Evolutionary conservation across 2,888 invertebrate species (phyloP).

Genomic region (Dryadula phaetusa): DNA sequence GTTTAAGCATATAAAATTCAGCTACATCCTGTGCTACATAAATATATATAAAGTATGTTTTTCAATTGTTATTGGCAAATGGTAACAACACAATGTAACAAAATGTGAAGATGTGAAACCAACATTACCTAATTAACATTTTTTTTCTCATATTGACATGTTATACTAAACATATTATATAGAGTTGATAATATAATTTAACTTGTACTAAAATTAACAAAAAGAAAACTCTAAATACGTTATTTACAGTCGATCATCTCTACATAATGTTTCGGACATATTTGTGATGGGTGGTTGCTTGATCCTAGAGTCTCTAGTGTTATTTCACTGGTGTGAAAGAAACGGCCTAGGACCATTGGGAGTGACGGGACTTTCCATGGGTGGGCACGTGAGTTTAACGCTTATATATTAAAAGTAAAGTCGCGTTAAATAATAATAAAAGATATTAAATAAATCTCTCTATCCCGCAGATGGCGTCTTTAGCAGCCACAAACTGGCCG

Average conservation of each 20-base stretch:
- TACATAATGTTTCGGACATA: constrained; percentile 98
- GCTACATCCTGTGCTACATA: background rate
- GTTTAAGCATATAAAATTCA: background rate
- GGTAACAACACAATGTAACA: background rate
- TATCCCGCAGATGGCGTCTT: constrained; percentile 94
- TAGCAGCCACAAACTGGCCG: constrained; percentile 98
- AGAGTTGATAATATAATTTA: too few species aligned
- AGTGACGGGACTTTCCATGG: constrained; percentile 98
- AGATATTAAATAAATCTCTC: too few species aligned
- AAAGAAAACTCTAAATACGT: background rate
- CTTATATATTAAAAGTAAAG: too few species aligned
- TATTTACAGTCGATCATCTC: constrained; percentile 89
- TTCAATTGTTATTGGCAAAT: background rate
- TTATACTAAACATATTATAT: too few species aligned
- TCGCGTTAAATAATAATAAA: too few species aligned
- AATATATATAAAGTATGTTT: background rate
- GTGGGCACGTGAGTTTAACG: constrained; percentile 95
- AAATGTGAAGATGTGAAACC: background rate
- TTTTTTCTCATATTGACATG: too few species aligned
- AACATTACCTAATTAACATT: background rate
- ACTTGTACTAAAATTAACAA: too few species aligned
- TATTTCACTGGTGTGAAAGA: constrained; percentile 97
- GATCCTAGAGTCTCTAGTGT: constrained; percentile 95
- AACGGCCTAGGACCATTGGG: constrained; percentile 97
- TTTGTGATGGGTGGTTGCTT: constrained; percentile 99